Percentiles rank a stretch among this genome's conserved stretches.
Conservation (phyloP, 2,113 vertebrate species). For the Cavia porcellus region DNA sequence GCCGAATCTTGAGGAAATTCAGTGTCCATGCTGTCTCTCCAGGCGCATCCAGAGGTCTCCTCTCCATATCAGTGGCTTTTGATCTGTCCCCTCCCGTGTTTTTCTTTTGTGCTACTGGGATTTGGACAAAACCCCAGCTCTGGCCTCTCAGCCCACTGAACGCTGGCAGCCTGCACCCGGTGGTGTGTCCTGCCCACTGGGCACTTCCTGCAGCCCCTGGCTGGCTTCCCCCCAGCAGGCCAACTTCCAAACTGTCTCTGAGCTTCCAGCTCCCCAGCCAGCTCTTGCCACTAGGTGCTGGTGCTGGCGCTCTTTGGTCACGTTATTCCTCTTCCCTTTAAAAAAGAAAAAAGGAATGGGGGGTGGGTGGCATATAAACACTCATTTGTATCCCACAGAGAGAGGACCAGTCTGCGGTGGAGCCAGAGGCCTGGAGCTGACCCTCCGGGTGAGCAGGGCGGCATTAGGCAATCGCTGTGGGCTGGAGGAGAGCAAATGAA, state of each 20-base stretch:
- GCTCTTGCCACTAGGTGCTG: not conserved
- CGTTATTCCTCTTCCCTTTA: not conserved
- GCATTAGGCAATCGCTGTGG: conserved; percentile 41
- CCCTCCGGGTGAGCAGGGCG: conserved; percentile 67
- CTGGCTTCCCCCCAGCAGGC: not conserved
- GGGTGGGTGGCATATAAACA: not conserved
- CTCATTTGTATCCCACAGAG: conserved; percentile 67
- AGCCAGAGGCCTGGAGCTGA: conserved; percentile 41
- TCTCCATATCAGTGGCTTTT: rapidly evolving
- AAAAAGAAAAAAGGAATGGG: not conserved
- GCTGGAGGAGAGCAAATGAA: conserved; percentile 23
- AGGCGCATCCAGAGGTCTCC: not conserved
- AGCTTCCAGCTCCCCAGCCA: not conserved
- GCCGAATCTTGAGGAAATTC: not conserved
- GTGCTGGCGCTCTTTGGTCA: not conserved
- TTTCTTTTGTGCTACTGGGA: not conserved
- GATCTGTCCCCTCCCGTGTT: not conserved
- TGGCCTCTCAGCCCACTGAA: not conserved
- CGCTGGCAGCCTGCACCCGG: rapidly evolving
- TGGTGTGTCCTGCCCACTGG: not conserved
- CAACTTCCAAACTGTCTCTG: not conserved
- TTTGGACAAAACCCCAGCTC: not conserved
- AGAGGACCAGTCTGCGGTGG: conserved; percentile 60
- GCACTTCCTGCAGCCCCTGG: rapidly evolving
- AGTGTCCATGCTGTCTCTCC: not conserved